Evolutionary conservation across 2,797 vertebrate genomes (phyloP).

Genomic region (Schizothorax lantsangensis): DNA sequence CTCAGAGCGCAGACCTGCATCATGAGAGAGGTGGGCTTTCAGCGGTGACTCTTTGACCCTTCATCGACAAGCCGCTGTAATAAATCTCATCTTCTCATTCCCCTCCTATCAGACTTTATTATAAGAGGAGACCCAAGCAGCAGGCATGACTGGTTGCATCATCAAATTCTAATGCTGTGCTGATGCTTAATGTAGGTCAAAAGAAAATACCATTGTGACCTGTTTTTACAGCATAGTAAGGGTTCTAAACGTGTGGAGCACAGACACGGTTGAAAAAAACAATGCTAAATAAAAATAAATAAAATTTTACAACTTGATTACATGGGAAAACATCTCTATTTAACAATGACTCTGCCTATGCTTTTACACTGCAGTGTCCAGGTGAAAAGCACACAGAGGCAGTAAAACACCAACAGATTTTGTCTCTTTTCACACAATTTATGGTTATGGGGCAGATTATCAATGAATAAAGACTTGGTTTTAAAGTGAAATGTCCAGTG

Average conservation of each 20-base stretch:
- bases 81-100: slow-evolving; percentile 56
- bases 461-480: not conserved
- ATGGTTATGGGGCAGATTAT: not conserved
- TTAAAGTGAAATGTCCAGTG: not conserved
- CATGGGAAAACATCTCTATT: not conserved
- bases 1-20: slow-evolving; percentile 19
- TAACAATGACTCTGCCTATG: not conserved
- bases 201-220: not conserved
- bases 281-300: not conserved
- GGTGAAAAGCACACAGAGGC: too few species aligned
- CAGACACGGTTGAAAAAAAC: not conserved
- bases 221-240: not conserved
- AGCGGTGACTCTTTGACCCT: slow-evolving; percentile 51
- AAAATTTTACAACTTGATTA: not conserved
- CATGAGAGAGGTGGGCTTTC: slow-evolving; percentile 26
- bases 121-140: slow-evolving; percentile 6
- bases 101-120: slow-evolving; percentile 42
- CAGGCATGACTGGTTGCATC: slow-evolving; percentile 21
- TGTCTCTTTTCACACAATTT: not conserved
- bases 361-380: not conserved
- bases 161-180: slow-evolving; percentile 27
- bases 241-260: not conserved
- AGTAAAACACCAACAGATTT: not conserved
- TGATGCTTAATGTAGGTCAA: slow-evolving; percentile 21
- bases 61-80: slow-evolving; percentile 43